Conservation (phyloP, 2,113 vertebrate species). For the Grammomys surdaster region DNA sequence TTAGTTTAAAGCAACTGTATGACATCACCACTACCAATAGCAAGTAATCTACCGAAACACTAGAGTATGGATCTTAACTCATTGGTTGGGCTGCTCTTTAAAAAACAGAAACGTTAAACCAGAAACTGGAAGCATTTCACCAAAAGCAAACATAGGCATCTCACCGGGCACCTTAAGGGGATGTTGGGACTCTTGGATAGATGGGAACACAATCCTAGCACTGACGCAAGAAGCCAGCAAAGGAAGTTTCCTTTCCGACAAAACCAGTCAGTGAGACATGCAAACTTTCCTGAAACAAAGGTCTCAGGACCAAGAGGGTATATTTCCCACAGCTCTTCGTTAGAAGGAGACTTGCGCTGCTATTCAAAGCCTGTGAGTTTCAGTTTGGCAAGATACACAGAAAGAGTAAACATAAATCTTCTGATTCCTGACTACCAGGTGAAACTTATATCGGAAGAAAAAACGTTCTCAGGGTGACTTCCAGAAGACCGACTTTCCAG, state of each 20-base stretch:
- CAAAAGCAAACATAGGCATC: conserved; percentile 39
- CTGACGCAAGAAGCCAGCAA: not conserved
- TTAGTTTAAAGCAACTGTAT: not conserved
- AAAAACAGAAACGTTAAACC: conserved; percentile 52
- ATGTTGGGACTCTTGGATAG: not conserved
- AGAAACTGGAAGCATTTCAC: conserved; percentile 51
- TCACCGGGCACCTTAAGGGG: not conserved
- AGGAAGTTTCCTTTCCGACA: conserved; percentile 55
- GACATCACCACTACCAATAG: not conserved
- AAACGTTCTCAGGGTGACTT: conserved; percentile 60
- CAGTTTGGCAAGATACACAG: conserved; percentile 60
- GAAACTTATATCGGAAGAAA: conserved; percentile 57
- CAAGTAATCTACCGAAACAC: not conserved
- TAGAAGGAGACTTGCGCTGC: not conserved
- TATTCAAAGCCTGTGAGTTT: conserved; percentile 56
- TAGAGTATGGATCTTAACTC: not conserved
- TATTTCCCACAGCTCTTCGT: conserved; percentile 67
- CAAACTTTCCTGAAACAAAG: conserved; percentile 74
- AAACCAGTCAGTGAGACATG: conserved; percentile 59
- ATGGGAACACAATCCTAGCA: not conserved
- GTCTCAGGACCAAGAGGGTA: conserved; percentile 47
- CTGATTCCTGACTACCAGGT: conserved; percentile 69
- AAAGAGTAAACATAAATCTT: conserved; percentile 73
- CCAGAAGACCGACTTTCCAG: not conserved
- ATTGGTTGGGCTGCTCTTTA: not conserved